A percentile compares a stretch with the other conserved stretches of the same genome.
These are phyloP conservation scores for Folsomia candida DNA, from an alignment of 2,888 invertebrate species.

Conservation along the genomic window DNA sequence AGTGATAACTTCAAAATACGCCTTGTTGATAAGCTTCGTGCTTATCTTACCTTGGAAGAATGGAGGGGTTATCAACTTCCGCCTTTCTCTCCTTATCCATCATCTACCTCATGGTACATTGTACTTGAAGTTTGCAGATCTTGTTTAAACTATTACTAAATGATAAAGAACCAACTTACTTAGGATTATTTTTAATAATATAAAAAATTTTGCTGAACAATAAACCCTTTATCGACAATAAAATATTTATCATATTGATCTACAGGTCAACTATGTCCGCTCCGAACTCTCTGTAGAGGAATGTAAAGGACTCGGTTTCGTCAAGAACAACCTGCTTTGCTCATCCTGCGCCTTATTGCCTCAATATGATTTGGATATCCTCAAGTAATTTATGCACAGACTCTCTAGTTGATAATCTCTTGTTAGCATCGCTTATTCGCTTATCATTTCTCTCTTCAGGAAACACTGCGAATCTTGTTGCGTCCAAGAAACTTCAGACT, in stretches of 20 bases:
- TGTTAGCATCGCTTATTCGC: not conserved
- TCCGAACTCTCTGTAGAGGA: constrained; percentile 68
- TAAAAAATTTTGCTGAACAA: not conserved
- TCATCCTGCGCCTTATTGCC: constrained; percentile 82
- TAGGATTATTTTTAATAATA: not conserved
- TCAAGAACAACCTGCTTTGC: constrained; percentile 79
- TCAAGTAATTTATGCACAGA: constrained; percentile 58
- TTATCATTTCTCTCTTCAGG: constrained; percentile 9
- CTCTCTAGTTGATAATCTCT: too few relatives aligned
- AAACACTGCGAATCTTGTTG: constrained; percentile 37
- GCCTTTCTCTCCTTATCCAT: constrained; percentile 31
- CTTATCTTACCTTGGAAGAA: too few relatives aligned
- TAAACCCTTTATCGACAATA: not conserved
- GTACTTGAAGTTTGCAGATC: too few relatives aligned
- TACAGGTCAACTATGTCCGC: constrained; percentile 43
- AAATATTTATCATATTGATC: not conserved
- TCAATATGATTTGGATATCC: constrained; percentile 68
- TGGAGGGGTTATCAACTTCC: constrained; percentile 34
- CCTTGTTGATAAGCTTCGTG: too few relatives aligned
- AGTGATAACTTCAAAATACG: too few relatives aligned
- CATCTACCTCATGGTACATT: constrained; percentile 33
- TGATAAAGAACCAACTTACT: too few relatives aligned
- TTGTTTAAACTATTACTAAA: too few relatives aligned
- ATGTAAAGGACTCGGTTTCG: constrained; percentile 80
- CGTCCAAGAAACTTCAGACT: not conserved